Percentiles rank a stretch among this genome's conserved stretches.
Conservation (phyloP, 2,888 invertebrate genomes). For the Chymomyza amoena region DNA sequence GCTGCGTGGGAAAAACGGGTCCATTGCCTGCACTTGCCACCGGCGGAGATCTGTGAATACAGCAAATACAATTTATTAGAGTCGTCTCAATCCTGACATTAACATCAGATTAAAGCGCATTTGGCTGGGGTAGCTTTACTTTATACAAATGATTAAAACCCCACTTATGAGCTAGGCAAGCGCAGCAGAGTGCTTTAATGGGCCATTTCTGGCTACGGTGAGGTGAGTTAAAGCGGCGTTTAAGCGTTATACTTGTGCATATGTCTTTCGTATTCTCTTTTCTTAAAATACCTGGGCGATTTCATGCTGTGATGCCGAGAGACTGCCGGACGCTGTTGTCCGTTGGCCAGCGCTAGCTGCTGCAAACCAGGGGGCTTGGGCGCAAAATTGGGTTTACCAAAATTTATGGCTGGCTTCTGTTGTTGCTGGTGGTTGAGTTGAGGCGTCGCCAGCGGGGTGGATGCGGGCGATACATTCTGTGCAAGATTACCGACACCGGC, state of each 20-base stretch:
- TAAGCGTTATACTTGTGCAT: neutral
- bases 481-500: conserved; percentile 49
- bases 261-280: neutral
- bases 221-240: neutral
- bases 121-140: too few species aligned
- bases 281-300: conserved; percentile 82
- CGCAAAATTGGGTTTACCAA: conserved; percentile 90
- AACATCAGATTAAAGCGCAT: neutral
- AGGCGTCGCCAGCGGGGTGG: conserved; percentile 21
- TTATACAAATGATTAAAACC: neutral
- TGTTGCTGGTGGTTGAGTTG: conserved; percentile 30
- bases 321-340: conserved; percentile 80
- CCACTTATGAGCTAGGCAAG: neutral
- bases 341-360: conserved; percentile 76
- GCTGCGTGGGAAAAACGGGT: conserved; percentile 74
- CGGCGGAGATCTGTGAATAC: conserved; percentile 75
- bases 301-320: conserved; percentile 91
- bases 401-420: conserved; percentile 77
- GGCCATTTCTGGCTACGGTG: conserved; percentile 14
- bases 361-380: conserved; percentile 87
- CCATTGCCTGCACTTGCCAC: conserved; percentile 73
- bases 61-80: neutral
- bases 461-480: conserved; percentile 26
- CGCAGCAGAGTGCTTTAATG: conserved; percentile 17
- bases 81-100: neutral